Evolutionary conservation across 1,140 invertebrate genomes (phyloP).

Genomic region (Nomia melanderi): DNA sequence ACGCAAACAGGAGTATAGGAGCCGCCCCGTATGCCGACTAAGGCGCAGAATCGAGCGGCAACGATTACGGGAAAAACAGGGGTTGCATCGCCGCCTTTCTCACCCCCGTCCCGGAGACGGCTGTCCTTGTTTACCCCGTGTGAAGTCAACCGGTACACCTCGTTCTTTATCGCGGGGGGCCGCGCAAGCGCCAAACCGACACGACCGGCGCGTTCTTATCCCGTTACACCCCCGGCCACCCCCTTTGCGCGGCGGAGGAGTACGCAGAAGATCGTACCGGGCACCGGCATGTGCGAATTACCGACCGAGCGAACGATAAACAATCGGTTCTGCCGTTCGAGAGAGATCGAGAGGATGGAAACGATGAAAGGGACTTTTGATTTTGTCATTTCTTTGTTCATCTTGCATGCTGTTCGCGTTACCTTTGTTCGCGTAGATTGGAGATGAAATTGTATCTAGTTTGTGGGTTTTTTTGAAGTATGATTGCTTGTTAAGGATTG

Average conservation of each 20-base stretch:
- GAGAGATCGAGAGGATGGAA: no score
- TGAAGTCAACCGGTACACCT: background rate
- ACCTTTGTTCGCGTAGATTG: no score
- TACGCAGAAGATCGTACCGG: conserved; percentile 5
- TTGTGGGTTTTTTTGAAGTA: no score
- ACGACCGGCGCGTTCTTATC: background rate
- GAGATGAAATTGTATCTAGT: no score
- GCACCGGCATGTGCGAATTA: conserved; percentile 12
- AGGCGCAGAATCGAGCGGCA: conserved; percentile 74
- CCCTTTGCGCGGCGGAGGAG: background rate
- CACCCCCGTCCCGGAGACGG: background rate
- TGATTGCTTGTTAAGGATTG: no score
- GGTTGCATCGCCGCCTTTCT: conserved; percentile 45
- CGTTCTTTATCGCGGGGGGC: no score
- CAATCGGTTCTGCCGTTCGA: no score
- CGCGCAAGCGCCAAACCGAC: conserved; percentile 32
- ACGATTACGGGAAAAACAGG: conserved; percentile 67
- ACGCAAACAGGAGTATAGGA: conserved; percentile 62
- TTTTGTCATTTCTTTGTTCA: no score
- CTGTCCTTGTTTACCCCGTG: conserved; percentile 10
- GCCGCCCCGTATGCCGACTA: conserved; percentile 69
- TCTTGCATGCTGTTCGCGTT: no score
- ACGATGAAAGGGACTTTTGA: no score
- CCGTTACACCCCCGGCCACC: background rate
- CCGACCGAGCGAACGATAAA: background rate